phyloP scores from a whole-genome alignment of 2,797 vertebrate species.

The Rhinella marina region DNA sequence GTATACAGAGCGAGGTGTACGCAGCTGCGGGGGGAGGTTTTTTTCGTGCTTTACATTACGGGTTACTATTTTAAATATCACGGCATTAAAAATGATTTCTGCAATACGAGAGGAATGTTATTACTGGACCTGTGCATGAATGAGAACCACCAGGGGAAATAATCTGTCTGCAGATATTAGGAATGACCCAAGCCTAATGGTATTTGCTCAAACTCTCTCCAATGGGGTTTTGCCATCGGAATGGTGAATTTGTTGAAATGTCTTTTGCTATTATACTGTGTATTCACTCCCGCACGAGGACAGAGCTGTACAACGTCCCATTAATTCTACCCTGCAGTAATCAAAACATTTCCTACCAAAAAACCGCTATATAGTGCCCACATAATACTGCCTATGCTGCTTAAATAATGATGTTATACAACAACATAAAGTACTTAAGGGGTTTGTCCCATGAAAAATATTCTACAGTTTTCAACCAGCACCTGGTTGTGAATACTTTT shows the following conservation, averaged over 20 bases:
- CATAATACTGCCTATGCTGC: too few species aligned
- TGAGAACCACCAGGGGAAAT: slow-evolving; percentile 60
- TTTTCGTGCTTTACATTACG: slow-evolving; percentile 65
- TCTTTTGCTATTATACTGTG: not conserved
- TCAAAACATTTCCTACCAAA: too few species aligned
- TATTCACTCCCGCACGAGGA: not conserved
- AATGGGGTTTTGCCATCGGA: slow-evolving; percentile 41
- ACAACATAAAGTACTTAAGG: too few species aligned
- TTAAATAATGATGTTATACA: too few species aligned
- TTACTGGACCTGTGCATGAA: slow-evolving; percentile 55
- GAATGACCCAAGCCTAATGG: slow-evolving; percentile 34
- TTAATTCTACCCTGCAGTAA: too few species aligned
- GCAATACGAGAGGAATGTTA: slow-evolving; percentile 59
- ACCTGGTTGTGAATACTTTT: too few species aligned
- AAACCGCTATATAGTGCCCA: too few species aligned
- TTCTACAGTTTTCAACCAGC: too few species aligned
- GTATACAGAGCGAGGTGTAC: slow-evolving; percentile 64
- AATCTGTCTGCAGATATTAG: slow-evolving; percentile 58
- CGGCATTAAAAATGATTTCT: slow-evolving; percentile 58
- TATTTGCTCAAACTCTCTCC: slow-evolving; percentile 54
- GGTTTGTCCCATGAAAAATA: too few species aligned
- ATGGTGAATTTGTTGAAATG: slow-evolving; percentile 51
- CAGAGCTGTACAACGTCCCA: not conserved
- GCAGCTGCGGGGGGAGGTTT: slow-evolving; percentile 67
- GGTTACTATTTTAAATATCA: slow-evolving; percentile 64